These are phyloP conservation scores for Donacobius atricapilla DNA, from an alignment of 2,113 vertebrate genomes.

Conservation along the genomic window DNA sequence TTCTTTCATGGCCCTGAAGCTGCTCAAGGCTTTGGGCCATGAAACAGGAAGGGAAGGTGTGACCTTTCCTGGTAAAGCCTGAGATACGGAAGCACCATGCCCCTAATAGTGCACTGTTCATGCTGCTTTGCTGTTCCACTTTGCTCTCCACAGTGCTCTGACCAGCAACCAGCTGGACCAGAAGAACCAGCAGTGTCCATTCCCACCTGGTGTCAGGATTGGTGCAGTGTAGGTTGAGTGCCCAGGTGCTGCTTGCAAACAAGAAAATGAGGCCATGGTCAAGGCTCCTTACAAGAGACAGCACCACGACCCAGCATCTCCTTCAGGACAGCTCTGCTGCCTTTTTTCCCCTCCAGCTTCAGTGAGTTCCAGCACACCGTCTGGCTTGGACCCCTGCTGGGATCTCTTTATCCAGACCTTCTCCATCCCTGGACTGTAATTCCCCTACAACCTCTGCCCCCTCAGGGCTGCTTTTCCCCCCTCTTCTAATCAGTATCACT, in stretches of 20 bases:
- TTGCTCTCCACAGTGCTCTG: not conserved
- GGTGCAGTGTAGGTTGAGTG: not conserved
- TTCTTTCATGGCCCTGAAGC: not conserved
- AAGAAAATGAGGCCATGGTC: not conserved
- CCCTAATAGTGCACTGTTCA: not conserved
- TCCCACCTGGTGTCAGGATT: not conserved
- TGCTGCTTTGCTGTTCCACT: not conserved
- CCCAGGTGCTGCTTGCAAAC: not conserved
- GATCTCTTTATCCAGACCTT: not conserved
- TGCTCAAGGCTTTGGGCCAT: not conserved
- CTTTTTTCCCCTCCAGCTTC: not conserved
- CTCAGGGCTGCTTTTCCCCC: not conserved
- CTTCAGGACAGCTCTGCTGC: not conserved
- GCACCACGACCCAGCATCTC: not conserved
- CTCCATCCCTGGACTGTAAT: not conserved
- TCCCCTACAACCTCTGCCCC: not conserved
- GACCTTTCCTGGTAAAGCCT: not conserved
- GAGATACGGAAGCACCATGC: not conserved
- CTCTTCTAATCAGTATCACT: not conserved
- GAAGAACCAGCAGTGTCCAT: not conserved
- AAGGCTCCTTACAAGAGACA: not conserved
- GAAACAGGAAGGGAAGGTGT: not conserved
- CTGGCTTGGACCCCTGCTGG: accelerated
- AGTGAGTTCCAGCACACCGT: accelerated
- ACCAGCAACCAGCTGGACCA: accelerated